Conservation (phyloP, 2,888 invertebrate genomes). For the Harmothoe impar region DNA sequence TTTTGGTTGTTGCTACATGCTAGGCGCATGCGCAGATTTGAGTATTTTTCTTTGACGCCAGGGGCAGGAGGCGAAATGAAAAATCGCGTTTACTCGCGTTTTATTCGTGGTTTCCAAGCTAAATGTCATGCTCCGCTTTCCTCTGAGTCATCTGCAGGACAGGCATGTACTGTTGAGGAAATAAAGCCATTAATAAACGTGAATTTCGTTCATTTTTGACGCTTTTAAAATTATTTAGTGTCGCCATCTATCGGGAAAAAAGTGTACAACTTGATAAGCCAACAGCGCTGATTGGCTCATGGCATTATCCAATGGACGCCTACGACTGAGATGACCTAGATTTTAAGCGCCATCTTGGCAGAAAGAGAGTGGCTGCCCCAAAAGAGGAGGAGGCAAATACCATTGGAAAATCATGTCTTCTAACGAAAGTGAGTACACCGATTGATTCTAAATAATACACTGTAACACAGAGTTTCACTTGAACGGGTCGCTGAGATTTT, state of each 20-base stretch:
- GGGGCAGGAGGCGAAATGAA: no score
- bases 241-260: neutral
- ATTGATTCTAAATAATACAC: neutral
- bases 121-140: no score
- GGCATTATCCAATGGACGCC: neutral
- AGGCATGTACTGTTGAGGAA: no score
- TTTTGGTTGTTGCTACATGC: conserved; percentile 48
- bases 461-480: neutral
- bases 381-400: neutral
- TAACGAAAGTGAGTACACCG: conserved; percentile 36
- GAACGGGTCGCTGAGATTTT: neutral
- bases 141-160: no score
- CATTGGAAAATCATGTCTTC: conserved; percentile 38
- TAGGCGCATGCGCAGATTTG: conserved; percentile 22
- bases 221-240: neutral
- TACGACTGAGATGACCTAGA: neutral
- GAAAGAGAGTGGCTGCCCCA: neutral
- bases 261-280: neutral
- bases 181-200: no score
- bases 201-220: neutral
- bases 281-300: neutral
- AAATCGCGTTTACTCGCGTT: no score
- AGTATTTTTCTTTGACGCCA: neutral
- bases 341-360: conserved; percentile 33
- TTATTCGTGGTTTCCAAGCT: no score